These are phyloP conservation scores for Cosmia trapezina DNA, from an alignment of 2,888 invertebrate genomes.

Conservation along the genomic window DNA sequence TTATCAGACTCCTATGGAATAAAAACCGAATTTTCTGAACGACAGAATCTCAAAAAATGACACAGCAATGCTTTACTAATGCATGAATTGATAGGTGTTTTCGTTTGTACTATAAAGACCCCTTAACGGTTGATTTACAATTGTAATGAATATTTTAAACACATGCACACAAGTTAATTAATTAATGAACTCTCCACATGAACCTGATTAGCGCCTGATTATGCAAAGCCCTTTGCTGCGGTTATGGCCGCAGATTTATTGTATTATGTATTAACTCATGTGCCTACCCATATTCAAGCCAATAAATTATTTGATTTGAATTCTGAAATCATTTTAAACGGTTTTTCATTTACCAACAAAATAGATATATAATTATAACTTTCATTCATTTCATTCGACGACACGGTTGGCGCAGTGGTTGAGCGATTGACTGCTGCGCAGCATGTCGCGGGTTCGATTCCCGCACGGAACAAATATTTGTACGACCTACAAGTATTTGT, in stretches of 20 bases:
- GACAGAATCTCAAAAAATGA: not conserved
- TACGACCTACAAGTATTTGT: too few species aligned
- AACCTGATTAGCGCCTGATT: not conserved
- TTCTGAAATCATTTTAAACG: not conserved
- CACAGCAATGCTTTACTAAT: not conserved
- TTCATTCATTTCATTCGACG: too few species aligned
- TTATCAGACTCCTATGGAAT: too few species aligned
- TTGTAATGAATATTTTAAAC: not conserved
- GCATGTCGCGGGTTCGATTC: too few species aligned
- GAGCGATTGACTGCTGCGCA: too few species aligned
- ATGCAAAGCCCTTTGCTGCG: constrained; percentile 3
- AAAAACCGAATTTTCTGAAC: not conserved
- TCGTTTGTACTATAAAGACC: not conserved
- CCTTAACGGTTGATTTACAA: not conserved
- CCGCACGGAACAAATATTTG: too few species aligned
- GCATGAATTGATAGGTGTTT: not conserved
- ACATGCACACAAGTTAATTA: not conserved
- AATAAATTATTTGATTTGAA: too few species aligned
- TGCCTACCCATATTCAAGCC: too few species aligned
- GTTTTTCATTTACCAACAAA: not conserved
- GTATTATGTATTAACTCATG: too few species aligned
- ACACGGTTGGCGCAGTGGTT: too few species aligned
- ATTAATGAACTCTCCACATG: not conserved
- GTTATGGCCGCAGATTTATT: constrained; percentile 5
- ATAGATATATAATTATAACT: too few species aligned